Evolutionary conservation across 2,113 vertebrate species (phyloP).

Genomic region (Tragelaphus strepsiceros): DNA sequence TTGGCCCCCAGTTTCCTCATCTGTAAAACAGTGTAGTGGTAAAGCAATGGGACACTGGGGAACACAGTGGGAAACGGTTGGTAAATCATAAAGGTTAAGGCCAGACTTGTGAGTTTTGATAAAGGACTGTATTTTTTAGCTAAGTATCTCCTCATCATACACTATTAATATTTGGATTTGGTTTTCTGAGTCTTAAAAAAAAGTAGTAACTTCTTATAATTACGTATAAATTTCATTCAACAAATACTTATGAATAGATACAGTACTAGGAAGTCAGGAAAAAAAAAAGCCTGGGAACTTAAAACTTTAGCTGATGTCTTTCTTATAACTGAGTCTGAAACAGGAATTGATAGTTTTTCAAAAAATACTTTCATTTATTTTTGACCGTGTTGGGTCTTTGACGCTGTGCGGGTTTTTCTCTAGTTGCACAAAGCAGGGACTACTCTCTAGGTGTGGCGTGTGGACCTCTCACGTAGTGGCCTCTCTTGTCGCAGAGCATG

Average conservation of each 20-base stretch:
- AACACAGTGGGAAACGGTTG: not conserved
- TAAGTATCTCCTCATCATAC: not conserved
- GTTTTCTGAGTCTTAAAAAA: not conserved
- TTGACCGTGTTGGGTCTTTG: not conserved
- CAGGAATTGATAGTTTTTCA: not conserved
- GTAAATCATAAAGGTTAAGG: not conserved
- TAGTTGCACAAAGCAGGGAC: not conserved
- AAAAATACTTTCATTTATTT: not conserved
- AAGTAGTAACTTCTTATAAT: not conserved
- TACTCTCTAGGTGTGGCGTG: not conserved
- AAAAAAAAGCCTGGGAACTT: not conserved
- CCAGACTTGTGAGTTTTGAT: not conserved
- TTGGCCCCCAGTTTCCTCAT: conserved; percentile 9
- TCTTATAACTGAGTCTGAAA: not conserved
- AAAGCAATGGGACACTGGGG: not conserved
- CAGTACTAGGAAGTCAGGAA: not conserved
- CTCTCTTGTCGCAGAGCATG: not conserved
- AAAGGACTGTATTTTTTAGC: not conserved
- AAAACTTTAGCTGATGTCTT: not conserved
- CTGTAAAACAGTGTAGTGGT: not conserved
- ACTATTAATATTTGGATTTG: not conserved
- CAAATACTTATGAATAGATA: not conserved
- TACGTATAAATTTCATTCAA: not conserved
- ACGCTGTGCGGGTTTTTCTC: not conserved
- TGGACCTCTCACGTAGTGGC: not conserved